Base-by-base conservation (phyloP, 1,140 invertebrate species). In the Drosophila takahashii region DNA sequence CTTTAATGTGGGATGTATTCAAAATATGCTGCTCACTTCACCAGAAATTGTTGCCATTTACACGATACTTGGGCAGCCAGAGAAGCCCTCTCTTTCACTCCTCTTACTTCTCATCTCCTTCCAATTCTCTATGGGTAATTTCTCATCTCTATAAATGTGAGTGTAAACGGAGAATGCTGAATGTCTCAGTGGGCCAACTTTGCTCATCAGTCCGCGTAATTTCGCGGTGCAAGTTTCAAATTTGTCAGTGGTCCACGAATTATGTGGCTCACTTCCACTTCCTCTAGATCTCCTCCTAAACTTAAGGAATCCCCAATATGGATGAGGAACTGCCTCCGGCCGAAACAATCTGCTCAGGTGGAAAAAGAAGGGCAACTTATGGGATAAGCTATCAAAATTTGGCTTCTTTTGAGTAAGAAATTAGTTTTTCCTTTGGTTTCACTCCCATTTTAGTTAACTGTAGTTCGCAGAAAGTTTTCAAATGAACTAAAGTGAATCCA, bases 191-290 rank as follows among this genome's bases (percentile, higher is more conserved):
- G 41, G 44, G 36, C 56, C 66, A 84, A 84, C 64, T 84, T 84
- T 84, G 78, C 81, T 80, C 81, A 85, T 84, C 81, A 85, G 77
- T 77, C 74, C 72, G 58, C 56, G 72, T 77, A 79, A 84, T 84
- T 77, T 62, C 77, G 80, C 71, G 80, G 71, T 79, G 61, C 47
- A 84, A 84, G 76, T 84, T 83, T 71, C 41, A 72, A 84, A 77
- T 80, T 83, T 79, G 80, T 84, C 81, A 79, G 77, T 64, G 66
- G 64, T 48, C 69, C 73, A 51, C 36, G 73, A 76, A 59, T 76
- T 76, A 77, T 77, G 61, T 51, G 72, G 37, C 47, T 58, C 15
- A 10, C 37, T 34, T 51, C 47, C 34, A 10, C 51, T 34, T 36
- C 41, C 44, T 5, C 10, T n/a, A n/a, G 10, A 4, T 15, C 5